Evolutionary conservation across 1,140 invertebrate species (phyloP).

Genomic region (Drosophila ficusphila): DNA sequence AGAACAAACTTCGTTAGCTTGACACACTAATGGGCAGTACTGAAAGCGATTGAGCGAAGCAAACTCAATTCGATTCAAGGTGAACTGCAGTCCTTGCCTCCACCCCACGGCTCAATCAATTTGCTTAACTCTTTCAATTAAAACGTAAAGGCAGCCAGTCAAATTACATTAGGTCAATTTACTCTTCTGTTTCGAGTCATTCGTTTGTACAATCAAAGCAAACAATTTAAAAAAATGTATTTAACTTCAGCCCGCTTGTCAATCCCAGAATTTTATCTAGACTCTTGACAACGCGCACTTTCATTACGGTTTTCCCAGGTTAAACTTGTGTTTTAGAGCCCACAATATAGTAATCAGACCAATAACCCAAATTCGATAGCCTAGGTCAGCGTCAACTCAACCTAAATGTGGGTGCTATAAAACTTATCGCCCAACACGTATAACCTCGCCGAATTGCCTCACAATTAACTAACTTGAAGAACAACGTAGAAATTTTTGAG

Average conservation of each 20-base stretch:
- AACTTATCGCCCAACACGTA: constrained; percentile 25
- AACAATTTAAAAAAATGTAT: neutral
- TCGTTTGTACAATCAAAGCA: neutral
- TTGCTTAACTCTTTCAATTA: constrained; percentile 27
- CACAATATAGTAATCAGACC: constrained; percentile 33
- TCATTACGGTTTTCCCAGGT: constrained; percentile 37
- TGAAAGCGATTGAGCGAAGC: neutral
- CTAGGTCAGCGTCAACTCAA: constrained; percentile 64
- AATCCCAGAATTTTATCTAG: neutral
- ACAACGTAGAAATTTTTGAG: constrained; percentile 8
- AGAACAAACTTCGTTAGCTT: neutral
- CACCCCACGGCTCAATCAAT: neutral
- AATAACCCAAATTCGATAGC: constrained; percentile 35
- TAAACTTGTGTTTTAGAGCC: constrained; percentile 9
- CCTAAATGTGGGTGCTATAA: neutral
- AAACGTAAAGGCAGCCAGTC: neutral
- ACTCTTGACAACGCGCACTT: constrained; percentile 9
- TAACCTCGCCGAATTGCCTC: constrained; percentile 15
- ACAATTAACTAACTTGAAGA: constrained; percentile 12
- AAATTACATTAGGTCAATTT: neutral
- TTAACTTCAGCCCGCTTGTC: neutral
- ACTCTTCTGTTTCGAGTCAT: neutral
- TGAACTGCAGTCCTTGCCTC: neutral
- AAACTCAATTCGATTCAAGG: constrained; percentile 28
- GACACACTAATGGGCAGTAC: neutral